A percentile compares a stretch with the other conserved stretches of the same genome.
phyloP scores from a whole-genome alignment of 2,797 vertebrate species.

The Anguilla marmorata region DNA sequence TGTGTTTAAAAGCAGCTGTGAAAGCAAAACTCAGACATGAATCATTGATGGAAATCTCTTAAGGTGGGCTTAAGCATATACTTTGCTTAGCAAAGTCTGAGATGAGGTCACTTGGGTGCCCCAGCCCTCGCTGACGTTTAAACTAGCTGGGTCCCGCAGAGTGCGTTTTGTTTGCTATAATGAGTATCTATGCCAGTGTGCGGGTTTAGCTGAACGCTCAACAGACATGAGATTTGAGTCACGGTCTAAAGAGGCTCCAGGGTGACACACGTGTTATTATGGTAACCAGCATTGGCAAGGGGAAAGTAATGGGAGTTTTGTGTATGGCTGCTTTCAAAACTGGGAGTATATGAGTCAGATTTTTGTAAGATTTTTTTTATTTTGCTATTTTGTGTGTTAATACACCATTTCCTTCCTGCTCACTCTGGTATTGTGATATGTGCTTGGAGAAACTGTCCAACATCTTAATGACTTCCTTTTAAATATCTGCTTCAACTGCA shows the following conservation, averaged over 20 bases:
- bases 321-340: background rate
- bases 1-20: constrained; percentile 4
- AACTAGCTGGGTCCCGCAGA: background rate
- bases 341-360: background rate
- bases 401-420: background rate
- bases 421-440: background rate
- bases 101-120: background rate
- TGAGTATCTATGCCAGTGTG: background rate
- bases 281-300: background rate
- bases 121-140: background rate
- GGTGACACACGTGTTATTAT: background rate
- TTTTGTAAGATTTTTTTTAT: background rate
- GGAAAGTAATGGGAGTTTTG: background rate
- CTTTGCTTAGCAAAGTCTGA: background rate
- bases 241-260: background rate
- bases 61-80: constrained; percentile 8
- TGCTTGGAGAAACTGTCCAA: background rate
- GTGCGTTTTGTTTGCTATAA: constrained; percentile 7
- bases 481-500: background rate
- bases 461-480: background rate
- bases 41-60: constrained; percentile 2
- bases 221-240: background rate
- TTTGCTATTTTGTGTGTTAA: background rate
- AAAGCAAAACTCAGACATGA: background rate
- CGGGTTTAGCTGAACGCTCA: background rate